phyloP scores from a whole-genome alignment of 2,888 invertebrate species.

The Idaea aversata region DNA sequence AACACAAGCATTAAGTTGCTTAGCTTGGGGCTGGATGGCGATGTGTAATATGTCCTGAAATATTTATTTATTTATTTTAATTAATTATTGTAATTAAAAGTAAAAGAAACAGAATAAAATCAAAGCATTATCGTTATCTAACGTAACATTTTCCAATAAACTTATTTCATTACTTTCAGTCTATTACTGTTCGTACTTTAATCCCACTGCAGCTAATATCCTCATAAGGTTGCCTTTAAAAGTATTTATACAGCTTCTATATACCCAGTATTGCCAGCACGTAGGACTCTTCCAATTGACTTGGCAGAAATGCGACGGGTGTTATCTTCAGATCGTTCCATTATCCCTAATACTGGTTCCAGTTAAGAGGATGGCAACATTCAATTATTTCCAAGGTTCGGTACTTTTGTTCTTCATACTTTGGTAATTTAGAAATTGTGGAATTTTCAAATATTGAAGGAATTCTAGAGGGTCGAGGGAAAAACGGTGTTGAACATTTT shows the following conservation, averaged over 20 bases:
- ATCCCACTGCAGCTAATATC: background rate
- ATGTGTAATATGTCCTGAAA: no score
- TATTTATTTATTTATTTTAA: no score
- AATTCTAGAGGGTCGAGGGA: background rate
- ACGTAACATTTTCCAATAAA: background rate
- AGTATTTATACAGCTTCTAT: background rate
- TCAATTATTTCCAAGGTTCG: background rate
- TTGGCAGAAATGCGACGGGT: background rate
- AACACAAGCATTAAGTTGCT: no score
- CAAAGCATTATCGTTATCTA: background rate
- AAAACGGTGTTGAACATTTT: background rate
- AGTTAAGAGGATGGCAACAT: slow-evolving; percentile 1
- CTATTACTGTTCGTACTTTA: background rate
- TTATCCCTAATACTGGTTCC: background rate
- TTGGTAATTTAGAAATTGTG: background rate
- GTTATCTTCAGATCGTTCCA: background rate
- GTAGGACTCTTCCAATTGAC: slow-evolving; percentile 1
- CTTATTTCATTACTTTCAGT: background rate
- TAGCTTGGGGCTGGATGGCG: no score
- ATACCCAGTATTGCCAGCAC: background rate
- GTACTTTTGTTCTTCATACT: background rate
- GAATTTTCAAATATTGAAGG: background rate
- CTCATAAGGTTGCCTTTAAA: background rate
- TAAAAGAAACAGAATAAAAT: background rate
- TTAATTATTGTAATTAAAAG: no score